Percentiles rank a stretch among this genome's conserved stretches.
Conservation (phyloP, 2,888 invertebrate genomes). For the Blastobasis lacticolella region DNA sequence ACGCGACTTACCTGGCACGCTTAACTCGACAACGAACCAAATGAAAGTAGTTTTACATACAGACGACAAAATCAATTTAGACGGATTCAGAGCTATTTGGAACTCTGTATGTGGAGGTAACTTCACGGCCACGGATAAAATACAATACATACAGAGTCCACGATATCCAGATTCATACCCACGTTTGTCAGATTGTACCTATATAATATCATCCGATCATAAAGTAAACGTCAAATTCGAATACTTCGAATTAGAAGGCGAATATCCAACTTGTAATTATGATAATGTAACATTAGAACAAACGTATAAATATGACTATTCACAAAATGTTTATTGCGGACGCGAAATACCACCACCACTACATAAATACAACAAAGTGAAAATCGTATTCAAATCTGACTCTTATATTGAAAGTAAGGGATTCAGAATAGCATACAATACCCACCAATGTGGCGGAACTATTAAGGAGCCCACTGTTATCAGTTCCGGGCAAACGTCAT, state of each 20-base stretch:
- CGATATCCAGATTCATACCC: slow-evolving; percentile 80
- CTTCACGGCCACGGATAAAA: slow-evolving; percentile 65
- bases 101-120: slow-evolving; percentile 81
- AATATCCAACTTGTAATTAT: slow-evolving; percentile 43
- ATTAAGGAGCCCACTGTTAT: slow-evolving; percentile 77
- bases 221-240: slow-evolving; percentile 73
- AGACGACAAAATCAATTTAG: slow-evolving; percentile 76
- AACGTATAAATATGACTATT: slow-evolving; percentile 19
- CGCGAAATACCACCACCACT: slow-evolving; percentile 45
- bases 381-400: slow-evolving; percentile 75
- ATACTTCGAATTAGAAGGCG: slow-evolving; percentile 70
- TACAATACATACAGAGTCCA: slow-evolving; percentile 80
- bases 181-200: slow-evolving; percentile 75
- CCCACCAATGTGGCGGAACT: slow-evolving; percentile 81
- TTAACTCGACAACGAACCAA: slow-evolving; percentile 77
- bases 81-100: slow-evolving; percentile 84
- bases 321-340: slow-evolving; percentile 32
- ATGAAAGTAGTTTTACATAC: slow-evolving; percentile 83
- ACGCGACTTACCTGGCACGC: slow-evolving; percentile 65
- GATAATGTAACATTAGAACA: slow-evolving; percentile 72
- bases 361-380: slow-evolving; percentile 38
- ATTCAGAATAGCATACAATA: slow-evolving; percentile 75
- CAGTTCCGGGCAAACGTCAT: slow-evolving; percentile 59
- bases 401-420: slow-evolving; percentile 66
- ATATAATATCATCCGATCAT: slow-evolving; percentile 69